These are phyloP conservation scores for Cyanoramphus novaezelandiae DNA, from an alignment of 2,113 vertebrate species.

Conservation along the genomic window DNA sequence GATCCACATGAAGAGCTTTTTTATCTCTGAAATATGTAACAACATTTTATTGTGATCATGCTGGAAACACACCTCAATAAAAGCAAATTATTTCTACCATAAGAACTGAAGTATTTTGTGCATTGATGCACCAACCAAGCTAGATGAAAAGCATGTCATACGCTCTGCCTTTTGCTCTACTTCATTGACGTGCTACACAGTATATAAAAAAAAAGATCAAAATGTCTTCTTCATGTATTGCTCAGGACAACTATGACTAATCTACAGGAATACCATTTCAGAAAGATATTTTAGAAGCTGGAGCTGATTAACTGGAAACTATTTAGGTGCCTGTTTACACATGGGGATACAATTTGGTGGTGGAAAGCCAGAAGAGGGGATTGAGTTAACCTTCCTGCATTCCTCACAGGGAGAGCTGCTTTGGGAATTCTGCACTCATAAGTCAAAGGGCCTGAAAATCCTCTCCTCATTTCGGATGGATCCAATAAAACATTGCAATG, in stretches of 20 bases:
- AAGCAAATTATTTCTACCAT: not conserved
- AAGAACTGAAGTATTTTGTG: not conserved
- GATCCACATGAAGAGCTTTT: not conserved
- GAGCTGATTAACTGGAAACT: not conserved
- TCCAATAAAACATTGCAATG: not conserved
- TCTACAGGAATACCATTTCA: not conserved
- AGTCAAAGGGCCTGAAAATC: not conserved
- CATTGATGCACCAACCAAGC: not conserved
- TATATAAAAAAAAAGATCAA: not conserved
- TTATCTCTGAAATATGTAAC: not conserved
- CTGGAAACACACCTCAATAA: not conserved
- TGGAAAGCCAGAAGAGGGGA: not conserved
- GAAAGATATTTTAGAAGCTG: not conserved
- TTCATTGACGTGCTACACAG: not conserved
- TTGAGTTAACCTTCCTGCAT: not conserved
- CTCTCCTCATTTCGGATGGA: not conserved
- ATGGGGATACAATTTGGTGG: not conserved
- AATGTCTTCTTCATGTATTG: not conserved
- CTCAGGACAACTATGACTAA: not conserved
- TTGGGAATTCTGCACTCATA: not conserved
- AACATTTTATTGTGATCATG: not conserved
- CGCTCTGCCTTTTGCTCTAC: not conserved
- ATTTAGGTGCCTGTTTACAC: not conserved
- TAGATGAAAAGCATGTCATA: not conserved
- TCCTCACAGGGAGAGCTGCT: not conserved